phyloP scores from a whole-genome alignment of 2,888 invertebrate species.

The Nemurella pictetii region DNA sequence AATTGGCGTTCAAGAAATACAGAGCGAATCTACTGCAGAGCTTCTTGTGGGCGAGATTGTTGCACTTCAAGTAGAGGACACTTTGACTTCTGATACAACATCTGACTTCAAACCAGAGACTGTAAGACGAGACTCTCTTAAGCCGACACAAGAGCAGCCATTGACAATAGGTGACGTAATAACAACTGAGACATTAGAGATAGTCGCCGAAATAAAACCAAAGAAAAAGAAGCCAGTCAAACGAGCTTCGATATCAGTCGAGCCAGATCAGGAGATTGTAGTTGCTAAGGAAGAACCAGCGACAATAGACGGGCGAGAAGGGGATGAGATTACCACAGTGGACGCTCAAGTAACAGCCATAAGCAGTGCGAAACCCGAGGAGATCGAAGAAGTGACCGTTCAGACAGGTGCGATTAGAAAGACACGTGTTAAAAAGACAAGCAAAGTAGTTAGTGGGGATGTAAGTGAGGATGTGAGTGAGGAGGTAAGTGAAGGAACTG shows the following conservation, averaged over 20 bases:
- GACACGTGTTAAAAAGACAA: conserved; percentile 7
- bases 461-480: conserved; percentile 36
- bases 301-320: background rate
- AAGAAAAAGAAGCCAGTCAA: conserved; percentile 2
- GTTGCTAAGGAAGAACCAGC: conserved; percentile 18
- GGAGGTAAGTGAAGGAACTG: conserved; percentile 38
- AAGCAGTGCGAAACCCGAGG: conserved; percentile 31
- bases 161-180: conserved; percentile 10
- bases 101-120: background rate
- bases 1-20: background rate
- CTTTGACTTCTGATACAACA: background rate
- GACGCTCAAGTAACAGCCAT: conserved; percentile 22
- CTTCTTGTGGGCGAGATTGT: background rate
- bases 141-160: conserved; percentile 25
- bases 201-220: conserved; percentile 21
- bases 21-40: background rate
- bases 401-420: conserved; percentile 29
- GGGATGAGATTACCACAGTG: conserved; percentile 2
- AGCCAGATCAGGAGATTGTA: conserved; percentile 29
- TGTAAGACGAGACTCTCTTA: background rate
- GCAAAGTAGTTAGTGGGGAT: background rate
- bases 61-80: conserved; percentile 13
- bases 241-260: conserved; percentile 17
- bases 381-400: conserved; percentile 25
- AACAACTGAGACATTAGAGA: conserved; percentile 19